Evolutionary conservation across 1,140 invertebrate species (phyloP).

Genomic region (Drosophila nasuta): DNA sequence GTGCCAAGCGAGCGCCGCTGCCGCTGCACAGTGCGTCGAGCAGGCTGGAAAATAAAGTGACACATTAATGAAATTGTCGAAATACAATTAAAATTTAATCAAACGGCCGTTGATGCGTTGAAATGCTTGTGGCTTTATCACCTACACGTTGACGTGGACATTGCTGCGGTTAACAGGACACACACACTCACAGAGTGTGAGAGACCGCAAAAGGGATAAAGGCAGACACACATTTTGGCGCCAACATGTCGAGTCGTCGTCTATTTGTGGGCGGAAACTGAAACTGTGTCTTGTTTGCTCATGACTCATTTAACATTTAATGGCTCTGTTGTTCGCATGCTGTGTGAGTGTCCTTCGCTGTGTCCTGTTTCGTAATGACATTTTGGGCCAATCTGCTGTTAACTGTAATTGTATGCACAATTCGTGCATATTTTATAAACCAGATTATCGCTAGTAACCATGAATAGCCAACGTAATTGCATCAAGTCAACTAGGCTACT

Average conservation of each 20-base stretch:
- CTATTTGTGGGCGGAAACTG: constrained; percentile 1
- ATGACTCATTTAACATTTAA: constrained; percentile 52
- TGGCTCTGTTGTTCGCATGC: constrained; percentile 2
- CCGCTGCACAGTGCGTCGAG: constrained; percentile 74
- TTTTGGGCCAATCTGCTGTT: constrained; percentile 56
- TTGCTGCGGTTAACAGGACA: constrained; percentile 30
- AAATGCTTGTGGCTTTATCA: constrained; percentile 33
- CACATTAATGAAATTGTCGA: constrained; percentile 45
- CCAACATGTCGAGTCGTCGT: constrained; percentile 29
- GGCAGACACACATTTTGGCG: constrained; percentile 49
- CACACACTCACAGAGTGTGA: neutral
- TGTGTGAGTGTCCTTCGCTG: constrained; percentile 19
- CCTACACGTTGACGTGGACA: constrained; percentile 28
- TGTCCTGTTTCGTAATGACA: constrained; percentile 57
- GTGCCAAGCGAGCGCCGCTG: constrained; percentile 75
- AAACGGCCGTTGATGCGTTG: constrained; percentile 1
- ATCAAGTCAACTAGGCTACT: constrained; percentile 5
- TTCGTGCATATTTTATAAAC: constrained; percentile 67
- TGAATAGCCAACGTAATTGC: constrained; percentile 30
- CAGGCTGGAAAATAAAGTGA: constrained; percentile 53
- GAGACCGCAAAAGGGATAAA: neutral
- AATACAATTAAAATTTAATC: constrained; percentile 37
- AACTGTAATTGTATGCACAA: constrained; percentile 56
- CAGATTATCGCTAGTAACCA: constrained; percentile 67
- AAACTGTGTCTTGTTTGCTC: constrained; percentile 21